Evolutionary conservation across 2,113 vertebrate genomes (phyloP).

Genomic region (Choloepus hoffmanni): DNA sequence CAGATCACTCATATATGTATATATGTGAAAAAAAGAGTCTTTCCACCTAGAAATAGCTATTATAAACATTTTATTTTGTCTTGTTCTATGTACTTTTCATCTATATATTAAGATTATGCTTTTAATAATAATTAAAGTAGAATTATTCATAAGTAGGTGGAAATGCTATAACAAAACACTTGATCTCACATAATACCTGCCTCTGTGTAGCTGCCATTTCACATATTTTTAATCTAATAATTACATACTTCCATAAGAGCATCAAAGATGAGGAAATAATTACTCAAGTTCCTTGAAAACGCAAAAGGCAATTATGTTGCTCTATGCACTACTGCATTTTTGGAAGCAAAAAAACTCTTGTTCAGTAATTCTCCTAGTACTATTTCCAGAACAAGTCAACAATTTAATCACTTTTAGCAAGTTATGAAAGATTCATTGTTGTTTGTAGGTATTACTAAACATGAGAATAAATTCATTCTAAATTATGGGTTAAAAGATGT

Average conservation of each 20-base stretch:
- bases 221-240: neutral
- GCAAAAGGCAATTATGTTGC: neutral
- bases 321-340: slow-evolving; percentile 8
- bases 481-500: neutral
- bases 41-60: neutral
- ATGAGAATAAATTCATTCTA: neutral
- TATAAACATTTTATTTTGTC: neutral
- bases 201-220: neutral
- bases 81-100: neutral
- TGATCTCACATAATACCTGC: neutral
- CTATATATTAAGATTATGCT: neutral
- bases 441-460: neutral
- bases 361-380: neutral
- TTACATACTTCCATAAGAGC: neutral
- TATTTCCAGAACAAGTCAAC: neutral
- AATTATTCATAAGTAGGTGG: neutral
- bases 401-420: neutral
- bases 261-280: neutral
- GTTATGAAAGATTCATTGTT: neutral
- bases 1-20: neutral
- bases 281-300: neutral
- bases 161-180: neutral
- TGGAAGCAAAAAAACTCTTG: neutral
- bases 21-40: neutral
- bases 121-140: neutral